Evolutionary conservation across 1,140 invertebrate genomes (phyloP).

Genomic region (Luehdorfia chinensis): DNA sequence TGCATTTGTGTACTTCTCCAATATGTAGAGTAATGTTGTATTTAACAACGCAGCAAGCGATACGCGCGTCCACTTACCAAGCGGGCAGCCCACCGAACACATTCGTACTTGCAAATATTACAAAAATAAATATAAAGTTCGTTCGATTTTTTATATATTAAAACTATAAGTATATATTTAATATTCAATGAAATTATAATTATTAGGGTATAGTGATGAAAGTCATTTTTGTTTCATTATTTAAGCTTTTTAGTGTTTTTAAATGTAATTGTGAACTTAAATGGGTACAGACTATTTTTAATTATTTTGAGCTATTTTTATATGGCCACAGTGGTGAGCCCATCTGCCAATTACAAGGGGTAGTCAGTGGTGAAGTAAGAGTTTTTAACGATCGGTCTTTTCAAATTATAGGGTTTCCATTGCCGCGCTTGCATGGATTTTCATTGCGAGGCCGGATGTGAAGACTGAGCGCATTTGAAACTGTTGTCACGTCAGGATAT

Average conservation of each 20-base stretch:
- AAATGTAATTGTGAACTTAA: slow-evolving; percentile 21
- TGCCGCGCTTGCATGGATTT: slow-evolving; percentile 32
- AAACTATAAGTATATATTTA: no score
- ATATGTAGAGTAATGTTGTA: slow-evolving; percentile 68
- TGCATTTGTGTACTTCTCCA: slow-evolving; percentile 29
- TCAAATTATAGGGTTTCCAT: slow-evolving; percentile 65
- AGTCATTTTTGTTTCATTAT: no score
- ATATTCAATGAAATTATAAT: no score
- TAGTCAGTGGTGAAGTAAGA: slow-evolving; percentile 44
- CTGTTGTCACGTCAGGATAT: slow-evolving; percentile 33
- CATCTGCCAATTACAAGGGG: slow-evolving; percentile 38
- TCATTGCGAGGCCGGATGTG: slow-evolving; percentile 38
- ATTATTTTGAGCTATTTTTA: not conserved
- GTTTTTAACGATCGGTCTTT: slow-evolving; percentile 51
- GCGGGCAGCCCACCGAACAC: slow-evolving; percentile 50
- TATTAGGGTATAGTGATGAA: no score
- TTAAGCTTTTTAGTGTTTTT: not conserved
- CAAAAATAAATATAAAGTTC: slow-evolving; percentile 35
- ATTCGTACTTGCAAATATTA: slow-evolving; percentile 29
- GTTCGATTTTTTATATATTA: no score
- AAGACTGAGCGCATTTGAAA: slow-evolving; percentile 29
- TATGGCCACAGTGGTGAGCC: not conserved
- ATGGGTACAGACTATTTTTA: not conserved
- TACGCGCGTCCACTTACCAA: slow-evolving; percentile 58
- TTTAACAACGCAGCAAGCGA: slow-evolving; percentile 58